Base-by-base conservation (phyloP, 2,113 vertebrate species). In the Megaleporinus macrocephalus region DNA sequence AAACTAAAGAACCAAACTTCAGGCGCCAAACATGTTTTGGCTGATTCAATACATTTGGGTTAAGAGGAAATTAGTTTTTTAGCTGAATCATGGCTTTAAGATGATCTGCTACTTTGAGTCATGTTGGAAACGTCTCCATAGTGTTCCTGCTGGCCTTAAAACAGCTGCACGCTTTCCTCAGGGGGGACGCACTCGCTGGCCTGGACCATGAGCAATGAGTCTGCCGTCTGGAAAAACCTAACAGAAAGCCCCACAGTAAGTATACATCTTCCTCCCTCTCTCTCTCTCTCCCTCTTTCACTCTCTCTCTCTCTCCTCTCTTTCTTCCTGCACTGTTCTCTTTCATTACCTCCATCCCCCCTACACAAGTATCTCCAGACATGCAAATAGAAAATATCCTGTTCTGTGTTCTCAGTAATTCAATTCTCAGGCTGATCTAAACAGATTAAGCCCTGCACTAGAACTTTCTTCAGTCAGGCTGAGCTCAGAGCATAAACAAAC, bases 141-240 rank as follows among this genome's bases (percentile, higher is more conserved):
- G 72, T 74, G 55, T 41, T 76, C 73, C 78, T 44, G 74, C 72
- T 69, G 79, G 73, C 59, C 76, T 78, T 86, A 27, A 73, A 30
- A 18, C 26, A 53, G 44, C 63, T 55, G 76, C 69, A 57, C 75
- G 85, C 89, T 82, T 88, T 88, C 76, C 90, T 86, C 87, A 95
- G 93, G 93, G 93, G 92, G 93, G 90, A 91, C 85, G 74, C 82
- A 91, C 87, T 91, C 90, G 91, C 92, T 91, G 92, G 90, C 90
- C 87, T 95, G 90, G 95, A 97, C 94, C 94, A 97, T 97, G 96
- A 97, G 94, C 95, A 93, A 97, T 96, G 96, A 95, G 86, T 95
- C 95, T 89, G 93, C 93, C 88, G 83, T 95, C 80, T 97, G 96
- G 97, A 96, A 96, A 92, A 96, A 95, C 90, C 84, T 93, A 87